phyloP scores from a whole-genome alignment of 1,140 invertebrate genomes.

The Hormaphis cornu region DNA sequence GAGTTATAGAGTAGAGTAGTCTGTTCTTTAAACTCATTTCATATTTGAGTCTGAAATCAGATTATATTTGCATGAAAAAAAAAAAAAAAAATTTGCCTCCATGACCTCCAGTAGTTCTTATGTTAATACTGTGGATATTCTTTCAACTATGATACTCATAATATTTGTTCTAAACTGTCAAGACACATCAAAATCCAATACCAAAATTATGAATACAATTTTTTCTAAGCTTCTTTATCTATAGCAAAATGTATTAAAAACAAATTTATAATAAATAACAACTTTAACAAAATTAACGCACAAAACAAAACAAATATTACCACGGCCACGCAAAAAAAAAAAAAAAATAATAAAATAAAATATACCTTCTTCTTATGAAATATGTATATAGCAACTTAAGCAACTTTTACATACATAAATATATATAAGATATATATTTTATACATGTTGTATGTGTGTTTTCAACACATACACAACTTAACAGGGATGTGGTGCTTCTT shows the following conservation, averaged over 20 bases:
- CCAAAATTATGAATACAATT: neutral
- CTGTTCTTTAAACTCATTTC: neutral
- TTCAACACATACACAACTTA: neutral
- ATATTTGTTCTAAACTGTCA: conserved; percentile 23
- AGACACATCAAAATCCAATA: conserved; percentile 7
- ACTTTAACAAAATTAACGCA: conserved; percentile 23
- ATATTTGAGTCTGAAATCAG: neutral
- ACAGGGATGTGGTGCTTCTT: conserved; percentile 14
- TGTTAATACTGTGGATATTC: neutral
- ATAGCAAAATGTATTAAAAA: neutral
- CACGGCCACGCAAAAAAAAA: neutral
- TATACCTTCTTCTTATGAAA: no score
- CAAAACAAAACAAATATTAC: neutral
- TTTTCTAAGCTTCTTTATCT: neutral
- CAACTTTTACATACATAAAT: neutral
- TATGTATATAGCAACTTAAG: neutral
- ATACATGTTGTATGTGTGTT: neutral
- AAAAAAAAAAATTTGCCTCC: neutral
- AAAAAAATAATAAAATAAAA: neutral
- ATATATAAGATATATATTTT: neutral
- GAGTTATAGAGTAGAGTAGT: no score
- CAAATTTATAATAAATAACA: conserved; percentile 20
- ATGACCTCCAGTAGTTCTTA: neutral
- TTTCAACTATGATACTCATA: conserved; percentile 2
- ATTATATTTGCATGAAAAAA: neutral